Percentiles rank a stretch among this genome's conserved stretches.
These are phyloP conservation scores for Andrena trimmerana DNA, from an alignment of 2,888 invertebrate species.

Conservation along the genomic window DNA sequence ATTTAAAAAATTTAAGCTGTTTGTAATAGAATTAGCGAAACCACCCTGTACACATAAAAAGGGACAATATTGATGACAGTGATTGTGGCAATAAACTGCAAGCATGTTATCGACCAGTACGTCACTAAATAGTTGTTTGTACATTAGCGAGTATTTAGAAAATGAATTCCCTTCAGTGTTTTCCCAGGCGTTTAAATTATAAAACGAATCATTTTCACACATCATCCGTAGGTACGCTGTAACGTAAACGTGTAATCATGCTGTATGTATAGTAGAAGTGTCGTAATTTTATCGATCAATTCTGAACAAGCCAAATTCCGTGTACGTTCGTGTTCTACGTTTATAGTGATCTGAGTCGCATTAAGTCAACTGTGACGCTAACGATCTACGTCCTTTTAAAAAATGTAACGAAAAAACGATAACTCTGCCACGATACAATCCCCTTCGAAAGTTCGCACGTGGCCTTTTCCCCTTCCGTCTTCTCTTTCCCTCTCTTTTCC, in stretches of 20 bases:
- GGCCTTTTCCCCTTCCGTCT: conserved; percentile 12
- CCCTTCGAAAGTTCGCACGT: background rate
- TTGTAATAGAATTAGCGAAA: no score
- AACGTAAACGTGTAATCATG: conserved; percentile 16
- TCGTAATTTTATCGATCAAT: background rate
- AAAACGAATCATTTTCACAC: conserved; percentile 15
- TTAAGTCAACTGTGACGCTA: conserved; percentile 17
- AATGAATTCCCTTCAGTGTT: background rate
- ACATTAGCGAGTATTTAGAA: no score
- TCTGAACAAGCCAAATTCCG: conserved; percentile 9
- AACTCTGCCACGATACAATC: background rate
- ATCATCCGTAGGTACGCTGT: conserved; percentile 6
- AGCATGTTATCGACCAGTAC: no score
- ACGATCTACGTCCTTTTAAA: conserved; percentile 9
- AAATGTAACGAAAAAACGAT: conserved; percentile 25
- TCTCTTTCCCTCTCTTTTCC: conserved; percentile 32
- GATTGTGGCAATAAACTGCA: no score
- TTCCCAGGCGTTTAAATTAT: conserved; percentile 9
- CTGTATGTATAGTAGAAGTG: background rate
- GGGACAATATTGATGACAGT: no score
- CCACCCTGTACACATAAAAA: no score
- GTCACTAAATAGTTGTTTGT: no score
- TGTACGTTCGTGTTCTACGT: conserved; percentile 11
- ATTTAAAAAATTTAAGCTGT: no score
- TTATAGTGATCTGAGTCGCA: conserved; percentile 14